Conservation (phyloP, 1,140 invertebrate species). For the Pogonognathellus flavescens region DNA sequence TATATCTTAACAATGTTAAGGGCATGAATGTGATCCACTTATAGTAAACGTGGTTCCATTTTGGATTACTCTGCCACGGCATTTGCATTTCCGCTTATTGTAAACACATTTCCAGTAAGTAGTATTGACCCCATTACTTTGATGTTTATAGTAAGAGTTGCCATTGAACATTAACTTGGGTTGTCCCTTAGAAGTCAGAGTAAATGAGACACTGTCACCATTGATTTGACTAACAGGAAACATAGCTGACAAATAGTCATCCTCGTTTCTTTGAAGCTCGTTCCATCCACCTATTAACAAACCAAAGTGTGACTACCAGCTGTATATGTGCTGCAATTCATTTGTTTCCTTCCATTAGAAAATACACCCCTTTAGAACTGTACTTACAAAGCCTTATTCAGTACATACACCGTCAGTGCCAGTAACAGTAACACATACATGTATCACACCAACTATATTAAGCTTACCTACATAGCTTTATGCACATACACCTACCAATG, state of each 20-base stretch:
- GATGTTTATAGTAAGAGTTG: conserved; percentile 16
- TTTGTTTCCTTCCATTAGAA: too few species aligned
- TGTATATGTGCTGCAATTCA: too few species aligned
- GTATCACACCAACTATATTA: too few species aligned
- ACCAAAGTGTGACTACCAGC: conserved; percentile 8
- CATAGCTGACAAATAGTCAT: not conserved
- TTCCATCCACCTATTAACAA: conserved; percentile 33
- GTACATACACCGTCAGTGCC: too few species aligned
- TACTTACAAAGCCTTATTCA: too few species aligned
- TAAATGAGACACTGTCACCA: not conserved
- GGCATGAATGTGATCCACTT: not conserved
- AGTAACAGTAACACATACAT: too few species aligned
- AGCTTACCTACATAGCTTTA: too few species aligned
- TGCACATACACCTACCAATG: too few species aligned
- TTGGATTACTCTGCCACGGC: not conserved
- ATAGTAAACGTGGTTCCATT: not conserved
- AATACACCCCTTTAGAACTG: too few species aligned
- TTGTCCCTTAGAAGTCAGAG: conserved; percentile 16
- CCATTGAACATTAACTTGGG: conserved; percentile 22
- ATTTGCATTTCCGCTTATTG: not conserved
- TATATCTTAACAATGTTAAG: too few species aligned
- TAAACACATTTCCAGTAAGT: conserved; percentile 13
- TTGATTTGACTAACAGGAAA: not conserved
- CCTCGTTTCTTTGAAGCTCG: not conserved
- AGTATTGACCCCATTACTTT: not conserved